Evolutionary conservation across 2,797 vertebrate genomes (phyloP).

Genomic region (Tarsius wallacei): DNA sequence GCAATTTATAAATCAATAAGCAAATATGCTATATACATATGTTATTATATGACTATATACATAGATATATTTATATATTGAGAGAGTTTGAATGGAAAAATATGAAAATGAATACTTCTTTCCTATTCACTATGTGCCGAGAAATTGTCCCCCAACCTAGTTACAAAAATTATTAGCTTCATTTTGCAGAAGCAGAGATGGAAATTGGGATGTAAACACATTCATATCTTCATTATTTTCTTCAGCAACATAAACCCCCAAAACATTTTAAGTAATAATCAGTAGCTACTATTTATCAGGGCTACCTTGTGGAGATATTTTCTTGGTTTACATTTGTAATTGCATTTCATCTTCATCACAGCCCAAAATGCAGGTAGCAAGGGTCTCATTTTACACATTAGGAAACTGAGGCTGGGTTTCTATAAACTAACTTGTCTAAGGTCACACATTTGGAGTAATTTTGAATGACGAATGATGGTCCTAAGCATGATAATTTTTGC

Average conservation of each 20-base stretch:
- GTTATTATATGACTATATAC: not conserved
- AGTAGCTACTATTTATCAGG: not conserved
- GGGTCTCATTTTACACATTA: not conserved
- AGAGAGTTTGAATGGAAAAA: not conserved
- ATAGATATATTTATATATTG: not conserved
- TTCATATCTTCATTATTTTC: not conserved
- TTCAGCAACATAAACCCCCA: not conserved
- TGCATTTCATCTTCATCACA: not conserved
- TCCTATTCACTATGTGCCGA: not conserved
- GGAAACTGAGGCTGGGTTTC: not conserved
- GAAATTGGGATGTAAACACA: not conserved
- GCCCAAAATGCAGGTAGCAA: fast-evolving
- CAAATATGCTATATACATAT: not conserved
- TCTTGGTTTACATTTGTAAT: not conserved
- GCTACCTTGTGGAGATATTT: not conserved
- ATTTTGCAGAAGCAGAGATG: not conserved
- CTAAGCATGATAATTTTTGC: not conserved
- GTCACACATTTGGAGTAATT: not conserved
- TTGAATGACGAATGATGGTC: not conserved
- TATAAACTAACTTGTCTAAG: not conserved
- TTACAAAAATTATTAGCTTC: not conserved
- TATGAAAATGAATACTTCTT: not conserved
- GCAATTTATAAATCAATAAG: not conserved
- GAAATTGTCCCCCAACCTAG: not conserved
- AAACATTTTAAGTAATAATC: not conserved